A percentile compares a stretch with the other conserved stretches of the same genome.
phyloP scores from a whole-genome alignment of 2,888 invertebrate genomes.

The Epinotia brunnichana region DNA sequence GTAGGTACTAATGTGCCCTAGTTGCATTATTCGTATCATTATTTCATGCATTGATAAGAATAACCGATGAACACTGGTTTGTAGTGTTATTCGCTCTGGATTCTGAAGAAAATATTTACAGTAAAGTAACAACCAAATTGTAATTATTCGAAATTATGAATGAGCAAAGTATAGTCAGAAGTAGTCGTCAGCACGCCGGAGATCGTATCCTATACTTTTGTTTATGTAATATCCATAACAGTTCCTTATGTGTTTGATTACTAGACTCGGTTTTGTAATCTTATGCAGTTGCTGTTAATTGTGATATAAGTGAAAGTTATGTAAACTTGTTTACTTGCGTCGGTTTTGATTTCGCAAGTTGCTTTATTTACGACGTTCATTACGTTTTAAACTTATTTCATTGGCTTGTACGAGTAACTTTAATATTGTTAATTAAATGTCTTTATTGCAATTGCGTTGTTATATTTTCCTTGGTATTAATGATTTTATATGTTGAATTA shows the following conservation, averaged over 20 bases:
- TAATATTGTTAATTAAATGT: neutral
- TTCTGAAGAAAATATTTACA: no score
- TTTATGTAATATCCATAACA: neutral
- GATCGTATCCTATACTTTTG: neutral
- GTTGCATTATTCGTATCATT: no score
- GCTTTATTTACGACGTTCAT: conserved; percentile 3
- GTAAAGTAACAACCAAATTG: no score
- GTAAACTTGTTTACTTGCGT: conserved; percentile 25
- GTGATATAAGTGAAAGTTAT: conserved; percentile 37
- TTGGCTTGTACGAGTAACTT: neutral
- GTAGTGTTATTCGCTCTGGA: no score
- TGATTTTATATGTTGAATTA: neutral
- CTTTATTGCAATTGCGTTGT: neutral
- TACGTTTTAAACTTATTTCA: neutral
- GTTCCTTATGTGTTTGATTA: neutral
- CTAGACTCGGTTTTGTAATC: conserved; percentile 8
- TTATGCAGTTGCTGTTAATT: conserved; percentile 4
- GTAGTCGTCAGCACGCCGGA: no score
- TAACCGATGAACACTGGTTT: no score
- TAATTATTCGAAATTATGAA: no score
- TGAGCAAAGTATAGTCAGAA: no score
- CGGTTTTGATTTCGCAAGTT: conserved; percentile 20
- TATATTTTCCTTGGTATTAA: neutral
- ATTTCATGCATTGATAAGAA: no score
- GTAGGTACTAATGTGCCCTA: neutral